Percentiles rank a stretch among this genome's conserved stretches.
Conservation (phyloP, 2,113 vertebrate species). For the Nyctibius bracteatus region DNA sequence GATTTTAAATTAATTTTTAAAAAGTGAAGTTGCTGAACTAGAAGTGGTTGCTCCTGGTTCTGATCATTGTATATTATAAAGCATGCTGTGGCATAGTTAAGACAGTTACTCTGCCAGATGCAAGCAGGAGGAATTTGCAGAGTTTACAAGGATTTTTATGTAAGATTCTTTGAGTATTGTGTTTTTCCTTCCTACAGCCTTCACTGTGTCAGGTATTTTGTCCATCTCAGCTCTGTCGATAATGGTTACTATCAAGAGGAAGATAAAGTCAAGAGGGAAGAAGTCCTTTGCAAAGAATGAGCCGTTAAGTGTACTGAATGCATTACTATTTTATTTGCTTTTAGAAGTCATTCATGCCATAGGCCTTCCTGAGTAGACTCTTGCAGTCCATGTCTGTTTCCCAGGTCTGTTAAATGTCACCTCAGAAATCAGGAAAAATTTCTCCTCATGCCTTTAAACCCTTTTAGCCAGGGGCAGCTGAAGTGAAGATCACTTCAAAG, state of each 20-base stretch:
- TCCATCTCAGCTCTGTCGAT: background rate
- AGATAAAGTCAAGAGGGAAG: background rate
- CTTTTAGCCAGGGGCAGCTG: background rate
- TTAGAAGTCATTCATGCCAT: background rate
- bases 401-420: slow-evolving; percentile 48
- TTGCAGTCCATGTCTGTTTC: background rate
- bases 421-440: slow-evolving; percentile 17
- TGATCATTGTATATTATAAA: background rate
- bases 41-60: background rate
- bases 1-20: background rate
- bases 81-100: background rate
- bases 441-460: background rate
- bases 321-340: slow-evolving; percentile 6
- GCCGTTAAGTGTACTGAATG: background rate
- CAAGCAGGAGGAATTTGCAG: background rate
- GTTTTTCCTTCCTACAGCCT: background rate
- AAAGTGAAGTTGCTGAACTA: background rate
- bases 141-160: background rate
- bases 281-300: background rate
- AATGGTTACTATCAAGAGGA: background rate
- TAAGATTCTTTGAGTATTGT: background rate
- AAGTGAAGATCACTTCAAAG: slow-evolving; percentile 49
- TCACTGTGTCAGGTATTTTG: background rate
- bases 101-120: background rate
- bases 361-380: background rate